These are phyloP conservation scores for Elephantulus edwardii DNA, from an alignment of 2,113 vertebrate genomes.

Conservation along the genomic window DNA sequence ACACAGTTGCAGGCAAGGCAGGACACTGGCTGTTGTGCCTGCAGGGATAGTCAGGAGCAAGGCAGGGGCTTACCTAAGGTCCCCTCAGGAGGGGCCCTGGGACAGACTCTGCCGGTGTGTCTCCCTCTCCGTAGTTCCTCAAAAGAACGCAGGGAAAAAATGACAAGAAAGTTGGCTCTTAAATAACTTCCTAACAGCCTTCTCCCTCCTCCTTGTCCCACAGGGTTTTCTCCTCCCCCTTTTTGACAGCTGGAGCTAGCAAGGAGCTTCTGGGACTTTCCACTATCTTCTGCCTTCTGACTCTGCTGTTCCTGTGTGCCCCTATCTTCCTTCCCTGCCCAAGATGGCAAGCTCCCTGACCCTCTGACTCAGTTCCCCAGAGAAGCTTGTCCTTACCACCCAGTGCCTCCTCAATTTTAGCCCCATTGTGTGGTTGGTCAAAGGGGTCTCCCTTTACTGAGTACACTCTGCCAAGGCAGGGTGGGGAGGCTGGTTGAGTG, in stretches of 20 bases:
- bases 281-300: not conserved
- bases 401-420: not conserved
- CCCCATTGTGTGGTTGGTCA: not conserved
- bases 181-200: constrained; percentile 79
- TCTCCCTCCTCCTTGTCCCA: constrained; percentile 43
- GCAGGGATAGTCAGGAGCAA: accelerated
- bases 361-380: not conserved
- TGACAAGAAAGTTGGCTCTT: constrained; percentile 72
- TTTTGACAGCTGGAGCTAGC: constrained; percentile 41
- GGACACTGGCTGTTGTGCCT: not conserved
- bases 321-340: not conserved
- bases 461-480: not conserved
- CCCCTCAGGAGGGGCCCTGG: not conserved
- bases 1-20: not conserved
- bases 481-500: not conserved
- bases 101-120: constrained; percentile 1
- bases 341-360: not conserved
- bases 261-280: not conserved
- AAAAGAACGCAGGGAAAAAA: constrained; percentile 52
- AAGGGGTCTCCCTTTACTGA: not conserved
- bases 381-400: not conserved
- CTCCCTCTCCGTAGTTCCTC: constrained; percentile 78
- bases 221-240: constrained; percentile 66
- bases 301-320: not conserved
- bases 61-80: constrained; percentile 74